phyloP scores from a whole-genome alignment of 2,797 vertebrate genomes.

The Manis pentadactyla region DNA sequence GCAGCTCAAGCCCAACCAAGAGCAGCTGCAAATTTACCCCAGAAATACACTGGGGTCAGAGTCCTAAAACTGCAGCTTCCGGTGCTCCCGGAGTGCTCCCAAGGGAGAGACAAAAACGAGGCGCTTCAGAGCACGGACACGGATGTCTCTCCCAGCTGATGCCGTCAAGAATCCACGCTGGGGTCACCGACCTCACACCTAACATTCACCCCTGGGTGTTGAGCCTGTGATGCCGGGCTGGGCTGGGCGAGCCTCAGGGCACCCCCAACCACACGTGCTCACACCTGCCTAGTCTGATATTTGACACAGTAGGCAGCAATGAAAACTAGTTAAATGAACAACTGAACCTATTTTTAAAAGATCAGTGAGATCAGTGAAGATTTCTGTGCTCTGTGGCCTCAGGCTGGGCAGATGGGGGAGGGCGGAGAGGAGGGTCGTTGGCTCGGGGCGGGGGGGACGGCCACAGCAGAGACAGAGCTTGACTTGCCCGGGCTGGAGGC shows the following conservation, averaged over 20 bases:
- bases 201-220: rapidly evolving
- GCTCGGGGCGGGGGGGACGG: rapidly evolving
- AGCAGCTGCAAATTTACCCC: not conserved
- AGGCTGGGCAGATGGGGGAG: not conserved
- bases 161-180: too few relatives aligned
- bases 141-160: not conserved
- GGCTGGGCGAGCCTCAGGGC: not conserved
- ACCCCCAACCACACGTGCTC: rapidly evolving
- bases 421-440: rapidly evolving
- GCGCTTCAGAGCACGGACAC: not conserved
- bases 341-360: not conserved
- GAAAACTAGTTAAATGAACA: not conserved
- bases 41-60: not conserved
- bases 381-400: too few relatives aligned
- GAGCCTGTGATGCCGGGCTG: not conserved
- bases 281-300: rapidly evolving
- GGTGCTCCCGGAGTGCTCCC: rapidly evolving
- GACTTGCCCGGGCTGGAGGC: rapidly evolving
- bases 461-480: rapidly evolving
- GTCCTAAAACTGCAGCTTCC: not conserved
- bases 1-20: not conserved
- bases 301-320: rapidly evolving
- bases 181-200: not conserved
- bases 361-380: rapidly evolving
- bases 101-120: not conserved